Percentiles rank a stretch among this genome's conserved stretches.
phyloP scores from a whole-genome alignment of 2,797 vertebrate genomes.

The Acanthurus leucopareius region DNA sequence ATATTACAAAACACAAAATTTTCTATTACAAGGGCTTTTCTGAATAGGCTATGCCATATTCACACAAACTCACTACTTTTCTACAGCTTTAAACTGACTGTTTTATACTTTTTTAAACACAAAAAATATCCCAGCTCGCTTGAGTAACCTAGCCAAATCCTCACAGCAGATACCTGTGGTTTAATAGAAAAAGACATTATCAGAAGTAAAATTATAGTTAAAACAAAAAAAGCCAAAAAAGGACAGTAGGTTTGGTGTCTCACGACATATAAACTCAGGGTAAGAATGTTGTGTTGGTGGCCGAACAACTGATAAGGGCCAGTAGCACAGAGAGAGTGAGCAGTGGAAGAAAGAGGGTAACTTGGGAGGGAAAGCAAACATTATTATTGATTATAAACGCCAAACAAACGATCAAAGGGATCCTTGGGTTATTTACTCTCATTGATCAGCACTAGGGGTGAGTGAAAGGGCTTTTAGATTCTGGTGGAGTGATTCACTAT shows the following conservation, averaged over 20 bases:
- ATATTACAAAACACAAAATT: slow-evolving; percentile 86
- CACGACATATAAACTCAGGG: slow-evolving; percentile 24
- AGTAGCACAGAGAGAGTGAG: slow-evolving; percentile 4
- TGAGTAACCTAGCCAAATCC: slow-evolving; percentile 55
- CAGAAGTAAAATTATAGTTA: not conserved
- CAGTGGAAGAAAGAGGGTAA: slow-evolving; percentile 18
- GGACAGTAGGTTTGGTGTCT: slow-evolving; percentile 7
- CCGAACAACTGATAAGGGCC: slow-evolving; percentile 26
- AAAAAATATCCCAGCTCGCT: slow-evolving; percentile 54
- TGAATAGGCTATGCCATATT: slow-evolving; percentile 75
- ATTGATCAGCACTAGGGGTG: slow-evolving; percentile 66
- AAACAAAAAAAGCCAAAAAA: not conserved
- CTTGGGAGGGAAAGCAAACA: slow-evolving; percentile 57
- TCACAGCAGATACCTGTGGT: slow-evolving; percentile 53
- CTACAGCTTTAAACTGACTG: slow-evolving; percentile 77
- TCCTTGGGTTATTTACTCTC: slow-evolving; percentile 69
- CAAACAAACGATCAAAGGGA: slow-evolving; percentile 72
- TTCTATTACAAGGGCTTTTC: slow-evolving; percentile 76
- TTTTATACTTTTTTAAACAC: slow-evolving; percentile 70
- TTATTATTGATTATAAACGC: slow-evolving; percentile 67
- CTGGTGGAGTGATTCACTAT: slow-evolving; percentile 68
- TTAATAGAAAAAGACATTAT: slow-evolving; percentile 16
- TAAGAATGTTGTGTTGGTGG: slow-evolving; percentile 11
- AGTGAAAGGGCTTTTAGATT: slow-evolving; percentile 72
- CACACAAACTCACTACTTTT: slow-evolving; percentile 81